phyloP scores from a whole-genome alignment of 2,888 invertebrate genomes.

The Drosophila greeni region DNA sequence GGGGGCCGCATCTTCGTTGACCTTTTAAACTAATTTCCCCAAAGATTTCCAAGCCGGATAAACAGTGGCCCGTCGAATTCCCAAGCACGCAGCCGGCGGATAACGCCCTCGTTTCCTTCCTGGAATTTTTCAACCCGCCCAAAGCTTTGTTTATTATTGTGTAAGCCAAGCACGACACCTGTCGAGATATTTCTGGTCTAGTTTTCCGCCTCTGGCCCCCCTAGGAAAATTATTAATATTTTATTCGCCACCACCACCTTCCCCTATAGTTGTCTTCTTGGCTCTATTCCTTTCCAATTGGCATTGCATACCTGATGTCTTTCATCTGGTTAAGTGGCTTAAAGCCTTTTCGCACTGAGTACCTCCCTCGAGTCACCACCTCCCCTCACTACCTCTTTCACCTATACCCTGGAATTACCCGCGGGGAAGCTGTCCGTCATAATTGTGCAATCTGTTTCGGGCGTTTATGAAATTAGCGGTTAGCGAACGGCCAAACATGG shows the following conservation, averaged over 20 bases:
- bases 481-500: constrained; percentile 19
- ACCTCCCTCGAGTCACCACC: not conserved
- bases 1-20: constrained; percentile 36
- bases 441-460: constrained; percentile 62
- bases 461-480: constrained; percentile 64
- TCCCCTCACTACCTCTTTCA: not conserved
- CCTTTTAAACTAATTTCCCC: constrained; percentile 73
- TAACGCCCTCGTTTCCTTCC: constrained; percentile 4
- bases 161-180: constrained; percentile 70
- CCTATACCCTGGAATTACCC: not conserved
- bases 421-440: constrained; percentile 55
- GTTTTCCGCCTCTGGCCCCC: constrained; percentile 35
- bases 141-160: constrained; percentile 67
- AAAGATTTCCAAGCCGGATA: constrained; percentile 48
- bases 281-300: constrained; percentile 19
- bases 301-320: constrained; percentile 68
- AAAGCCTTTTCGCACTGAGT: constrained; percentile 55
- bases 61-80: constrained; percentile 35
- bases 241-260: constrained; percentile 44
- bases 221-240: constrained; percentile 68
- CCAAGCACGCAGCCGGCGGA: constrained; percentile 58
- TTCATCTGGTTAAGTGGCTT: constrained; percentile 71
- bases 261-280: constrained; percentile 14
- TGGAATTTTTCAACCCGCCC: constrained; percentile 4
- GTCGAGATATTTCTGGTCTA: constrained; percentile 62